Base-by-base conservation (phyloP, 2,113 vertebrate genomes). In the Rattus rattus region DNA sequence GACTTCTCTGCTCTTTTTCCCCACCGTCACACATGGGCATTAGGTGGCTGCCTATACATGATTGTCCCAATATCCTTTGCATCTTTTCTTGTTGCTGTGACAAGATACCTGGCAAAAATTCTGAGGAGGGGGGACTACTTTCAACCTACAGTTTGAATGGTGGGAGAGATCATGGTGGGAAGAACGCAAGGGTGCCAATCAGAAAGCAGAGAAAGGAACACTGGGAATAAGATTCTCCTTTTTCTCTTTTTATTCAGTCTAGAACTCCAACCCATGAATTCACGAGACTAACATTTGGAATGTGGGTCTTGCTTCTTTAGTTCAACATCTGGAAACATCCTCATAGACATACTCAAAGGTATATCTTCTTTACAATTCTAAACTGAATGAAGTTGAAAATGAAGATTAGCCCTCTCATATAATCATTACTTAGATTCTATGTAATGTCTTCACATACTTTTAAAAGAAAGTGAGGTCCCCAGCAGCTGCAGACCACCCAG, bases 371-470 rank as follows among this genome's bases (percentile, higher is more conserved):
- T n/a, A 7, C 5, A 69, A 70, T 54, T 52, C 63, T n/a, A 70
- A 88, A 4, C 33, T 5, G 33, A 88, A 22, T 26, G 12, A 88
- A 88, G 19, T 49, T 88, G 65, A 70, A 36, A 70, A 54, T 52
- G 20, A 54, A 88, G 85, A 88, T n/a, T n/a, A 88, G 13, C 7
- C 47, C 11, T n/a, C 65, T n/a, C 20, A 63, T 30, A 49, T 9
- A 65, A 11, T 80, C 49, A 59, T 43, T 39, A 47, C 33, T 72
- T 91, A 72, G 17, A 85, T 81, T 85, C 24, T 92, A 28, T 72
- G 67, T 22, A 52, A 73, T 26, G 92, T 86, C 65, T 90, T 95
- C 28, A 9, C 72, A 43, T 28, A 72, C 30, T 56, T 95, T 95
- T 80, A 72, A 87, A 94, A 91, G 19, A 17, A 75, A 79, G 43